Percentiles rank a stretch among this genome's conserved stretches.
Conservation (phyloP, 2,888 invertebrate genomes). For the Pedicia rivosa region DNA sequence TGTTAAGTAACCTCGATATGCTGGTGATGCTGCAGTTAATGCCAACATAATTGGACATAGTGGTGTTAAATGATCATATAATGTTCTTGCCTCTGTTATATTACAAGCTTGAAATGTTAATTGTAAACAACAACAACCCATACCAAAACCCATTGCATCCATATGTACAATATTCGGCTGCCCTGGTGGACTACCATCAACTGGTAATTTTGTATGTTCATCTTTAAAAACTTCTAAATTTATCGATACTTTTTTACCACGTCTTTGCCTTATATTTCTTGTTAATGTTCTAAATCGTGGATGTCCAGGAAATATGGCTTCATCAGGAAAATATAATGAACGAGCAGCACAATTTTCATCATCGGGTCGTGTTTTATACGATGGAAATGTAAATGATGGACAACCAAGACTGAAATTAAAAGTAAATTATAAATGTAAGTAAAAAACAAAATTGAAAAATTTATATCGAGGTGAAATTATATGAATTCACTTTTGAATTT, state of each 20-base stretch:
- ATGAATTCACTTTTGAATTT: too few relatives aligned
- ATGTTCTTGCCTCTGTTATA: slow-evolving; percentile 82
- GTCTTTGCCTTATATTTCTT: slow-evolving; percentile 75
- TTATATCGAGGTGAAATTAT: too few relatives aligned
- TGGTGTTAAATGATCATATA: slow-evolving; percentile 95
- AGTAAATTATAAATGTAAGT: slow-evolving; percentile 9
- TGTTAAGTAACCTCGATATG: slow-evolving; percentile 83
- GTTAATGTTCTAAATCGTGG: slow-evolving; percentile 89
- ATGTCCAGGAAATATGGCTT: slow-evolving; percentile 88
- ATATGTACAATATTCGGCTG: slow-evolving; percentile 87
- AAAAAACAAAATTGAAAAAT: slow-evolving; percentile 30
- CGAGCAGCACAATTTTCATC: slow-evolving; percentile 58
- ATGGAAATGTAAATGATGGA: slow-evolving; percentile 73
- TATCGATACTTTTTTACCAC: slow-evolving; percentile 91
- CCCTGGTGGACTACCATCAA: slow-evolving; percentile 62
- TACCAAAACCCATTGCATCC: slow-evolving; percentile 99
- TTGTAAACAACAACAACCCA: slow-evolving; percentile 97
- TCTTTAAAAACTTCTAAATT: slow-evolving; percentile 96
- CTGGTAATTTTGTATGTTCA: slow-evolving; percentile 67
- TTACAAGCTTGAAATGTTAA: slow-evolving; percentile 89
- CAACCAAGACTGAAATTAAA: slow-evolving; percentile 58
- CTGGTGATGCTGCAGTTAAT: slow-evolving; percentile 89
- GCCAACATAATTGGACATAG: slow-evolving; percentile 96
- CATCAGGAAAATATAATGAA: slow-evolving; percentile 87
- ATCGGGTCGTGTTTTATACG: slow-evolving; percentile 42